Evolutionary conservation across 1,140 invertebrate genomes (phyloP), one percentile per base, ranked within the genome.

Genomic region (Drosophila nigromelanica): DNA sequence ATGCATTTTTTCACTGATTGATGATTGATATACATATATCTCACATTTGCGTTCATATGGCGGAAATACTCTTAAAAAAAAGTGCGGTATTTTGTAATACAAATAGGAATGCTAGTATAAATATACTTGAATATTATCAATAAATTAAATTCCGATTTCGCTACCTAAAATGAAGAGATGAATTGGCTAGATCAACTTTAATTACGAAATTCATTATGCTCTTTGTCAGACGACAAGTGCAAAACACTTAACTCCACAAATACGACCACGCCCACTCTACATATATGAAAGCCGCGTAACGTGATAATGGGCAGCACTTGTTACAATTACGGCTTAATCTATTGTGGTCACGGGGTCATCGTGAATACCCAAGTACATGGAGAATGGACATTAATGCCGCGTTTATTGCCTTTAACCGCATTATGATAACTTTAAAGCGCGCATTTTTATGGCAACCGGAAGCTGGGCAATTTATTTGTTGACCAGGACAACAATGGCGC

Each of bases 371-470:
- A 50, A 79, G 83, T 74, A 79, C 66, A 82, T 73, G 72, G 54
- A 27, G 69, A 67, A 75, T 52, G 69, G 45, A 75, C 83, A 90
- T 86, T 89, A 90, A 90, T 89, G 71, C 68, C 60, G 63, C 79
- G 76, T 90, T 90, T 79, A 90, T 90, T 86, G 78, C 80, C 81
- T 67, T 86, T 86, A 86, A 90, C 78, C 83, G 70, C 78, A 90
- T 82, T 90, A 89, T 89, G 87, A 90, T 82, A 79, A 89, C 78
- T 80, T 90, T 90, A 90, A 86, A 89, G 69, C 78, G 60, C 66
- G 54, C 71, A 64, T 59, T 73, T 87, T 87, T 67, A 87, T 79
- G 76, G 82, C 78, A 42, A 72, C 55, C 69, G 73, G 73, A 89
- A 89, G 79, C 76, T 54, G 78, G 76, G 61, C 85, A 77, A 89